Percentiles rank a stretch among this genome's conserved stretches.
Conservation (phyloP, 1,140 invertebrate genomes). For the Eumeta japonica region DNA sequence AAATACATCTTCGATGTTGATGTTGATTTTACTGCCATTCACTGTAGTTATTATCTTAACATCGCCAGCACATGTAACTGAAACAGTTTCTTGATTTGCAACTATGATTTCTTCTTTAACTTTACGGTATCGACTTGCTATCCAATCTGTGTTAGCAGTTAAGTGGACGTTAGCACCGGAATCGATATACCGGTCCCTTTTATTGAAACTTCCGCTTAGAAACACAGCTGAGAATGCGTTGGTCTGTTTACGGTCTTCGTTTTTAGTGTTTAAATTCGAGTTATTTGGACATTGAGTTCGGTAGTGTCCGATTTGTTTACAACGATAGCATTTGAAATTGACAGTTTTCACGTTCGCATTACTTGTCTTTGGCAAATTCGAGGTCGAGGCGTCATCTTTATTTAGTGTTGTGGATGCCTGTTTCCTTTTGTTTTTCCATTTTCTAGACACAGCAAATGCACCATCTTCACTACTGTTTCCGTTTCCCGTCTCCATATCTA, state of each 20-base stretch:
- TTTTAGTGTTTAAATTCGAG: no score
- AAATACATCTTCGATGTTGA: constrained; percentile 11
- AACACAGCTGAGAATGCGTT: no score
- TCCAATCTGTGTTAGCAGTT: constrained; percentile 15
- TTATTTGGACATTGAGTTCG: constrained; percentile 16
- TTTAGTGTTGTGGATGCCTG: constrained; percentile 5
- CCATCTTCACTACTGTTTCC: neutral
- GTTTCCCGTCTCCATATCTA: constrained; percentile 13
- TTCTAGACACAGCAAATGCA: constrained; percentile 7
- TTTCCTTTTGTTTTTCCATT: no score
- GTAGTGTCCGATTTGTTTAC: constrained; percentile 15
- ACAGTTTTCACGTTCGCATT: no score
- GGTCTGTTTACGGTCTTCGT: constrained; percentile 7
- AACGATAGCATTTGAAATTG: constrained; percentile 11
- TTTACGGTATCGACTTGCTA: no score
- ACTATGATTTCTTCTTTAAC: constrained; percentile 12
- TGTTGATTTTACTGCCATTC: constrained; percentile 8
- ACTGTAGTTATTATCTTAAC: no score
- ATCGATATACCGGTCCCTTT: constrained; percentile 22
- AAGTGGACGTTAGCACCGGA: no score
- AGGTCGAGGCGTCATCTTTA: constrained; percentile 4
- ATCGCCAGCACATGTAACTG: constrained; percentile 15
- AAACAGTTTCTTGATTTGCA: constrained; percentile 13
- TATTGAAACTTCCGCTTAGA: constrained; percentile 14
- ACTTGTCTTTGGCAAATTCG: constrained; percentile 2